These are phyloP conservation scores for Aradus depressus DNA, from an alignment of 2,888 invertebrate species.

Conservation along the genomic window DNA sequence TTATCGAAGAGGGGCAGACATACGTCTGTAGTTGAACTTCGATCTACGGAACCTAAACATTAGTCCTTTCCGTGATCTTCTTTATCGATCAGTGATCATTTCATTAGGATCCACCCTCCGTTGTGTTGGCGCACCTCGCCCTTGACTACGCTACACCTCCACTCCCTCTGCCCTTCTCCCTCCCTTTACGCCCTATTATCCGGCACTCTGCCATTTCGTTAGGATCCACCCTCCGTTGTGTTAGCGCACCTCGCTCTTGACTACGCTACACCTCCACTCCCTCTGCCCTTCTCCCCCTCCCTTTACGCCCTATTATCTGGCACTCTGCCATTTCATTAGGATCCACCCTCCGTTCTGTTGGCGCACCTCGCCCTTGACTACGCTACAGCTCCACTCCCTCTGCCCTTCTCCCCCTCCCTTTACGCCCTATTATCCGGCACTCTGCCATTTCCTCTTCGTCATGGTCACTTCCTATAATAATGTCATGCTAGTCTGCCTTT, in stretches of 20 bases:
- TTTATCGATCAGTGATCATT: too few species aligned
- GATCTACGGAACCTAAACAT: too few species aligned
- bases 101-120: not conserved
- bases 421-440: not conserved
- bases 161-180: not conserved
- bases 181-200: not conserved
- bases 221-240: conserved; percentile 4
- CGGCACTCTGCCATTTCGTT: not conserved
- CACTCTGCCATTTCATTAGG: not conserved
- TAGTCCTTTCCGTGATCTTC: too few species aligned
- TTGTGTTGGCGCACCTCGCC: conserved; percentile 7
- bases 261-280: too few species aligned
- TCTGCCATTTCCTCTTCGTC: not conserved
- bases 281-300: conserved; percentile 5
- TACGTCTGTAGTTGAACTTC: too few species aligned
- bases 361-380: conserved; percentile 14
- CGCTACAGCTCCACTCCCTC: too few species aligned
- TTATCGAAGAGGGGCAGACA: too few species aligned
- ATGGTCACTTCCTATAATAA: too few species aligned
- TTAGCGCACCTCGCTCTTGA: conserved; percentile 14
- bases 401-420: conserved; percentile 1
- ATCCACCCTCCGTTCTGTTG: conserved; percentile 1
- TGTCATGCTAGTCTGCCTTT: too few species aligned
- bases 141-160: conserved; percentile 9
- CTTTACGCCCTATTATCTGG: not conserved